Evolutionary conservation across 1,140 invertebrate species (phyloP), one percentile per base, ranked within the genome.

Genomic region (Microplitis mediator): DNA sequence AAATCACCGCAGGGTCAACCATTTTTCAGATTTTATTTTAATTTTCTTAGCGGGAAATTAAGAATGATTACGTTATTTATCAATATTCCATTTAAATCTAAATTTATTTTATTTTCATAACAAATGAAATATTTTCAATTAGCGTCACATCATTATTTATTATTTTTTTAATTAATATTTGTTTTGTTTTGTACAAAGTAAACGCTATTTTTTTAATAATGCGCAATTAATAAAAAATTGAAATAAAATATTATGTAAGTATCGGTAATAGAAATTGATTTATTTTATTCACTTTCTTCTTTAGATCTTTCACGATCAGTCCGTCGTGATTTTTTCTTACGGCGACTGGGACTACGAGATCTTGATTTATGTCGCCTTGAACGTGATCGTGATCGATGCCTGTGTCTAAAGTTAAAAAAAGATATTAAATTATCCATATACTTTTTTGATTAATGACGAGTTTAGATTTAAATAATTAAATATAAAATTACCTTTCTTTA

Each of bases 251-350:
- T 69, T 62, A 31, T 35, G 32, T 69, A 16, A 39, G 62, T 62
- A 58, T 67, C 51, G 23, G 23, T 23, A 23, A 23, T 50, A 32
- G 65, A n/a, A 62, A 61, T 51, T 54, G 34, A 11, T 62, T 71
- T 84, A 11, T 63, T 71, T 84, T 81, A 90, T 84, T 90, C 89
- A 61, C 89, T 89, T n/a, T 90, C 89, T 71, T 90, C 89, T 72
- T 90, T 90, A 9, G 86, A 88, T 23, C 86, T 79, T 74, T 88
- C 87, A 31, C 85, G 80, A 69, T 90, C 89, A 31, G 89, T 89
- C 52, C 89, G 88, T 77, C 89, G 85, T 0, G 89, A 89, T 85
- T 92, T 92, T 86, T 91, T 92, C 80, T 92, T 92, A 51, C 90
- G 86, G 66, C 89, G 86, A 77, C 87, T 88, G 4, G 90, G 89